Evolutionary conservation across 1,140 invertebrate species (phyloP), one percentile per base, ranked within the genome.

Genomic region (Trichonephila clavata): DNA sequence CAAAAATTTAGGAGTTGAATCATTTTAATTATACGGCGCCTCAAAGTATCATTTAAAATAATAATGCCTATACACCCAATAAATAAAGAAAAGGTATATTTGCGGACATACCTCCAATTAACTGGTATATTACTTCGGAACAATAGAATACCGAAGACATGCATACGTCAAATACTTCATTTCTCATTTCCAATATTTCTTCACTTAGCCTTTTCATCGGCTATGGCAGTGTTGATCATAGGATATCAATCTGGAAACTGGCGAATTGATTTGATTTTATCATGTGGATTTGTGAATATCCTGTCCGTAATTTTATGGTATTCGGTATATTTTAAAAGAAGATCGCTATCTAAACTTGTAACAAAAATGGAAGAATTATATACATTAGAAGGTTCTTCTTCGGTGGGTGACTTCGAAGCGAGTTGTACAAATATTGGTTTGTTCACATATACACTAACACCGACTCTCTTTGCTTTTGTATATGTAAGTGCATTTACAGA

Each of bases 251-350:
- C 27, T 84, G 71, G 71, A 27, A 60, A 21, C 1, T 84, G 81
- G 60, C 32, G 65, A 27, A 63, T 84, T 4, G 50, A 84, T 59
- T 24, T 92, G 43, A 65, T 92, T n/a, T 21, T 92, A 20, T 59
- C 90, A 18, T 92, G 80, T 60, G 20, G 13, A 18, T 39, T 57
- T 16, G 43, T 92, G 6, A 92, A 43, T 18, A 13, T 84, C n/a
- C 20, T 92, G 8, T 84, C 90, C 1, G n/a, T 92, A 57, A 14
- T 14, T 21, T 10, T 92, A 13, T 92, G 90, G 90, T 20, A 92
- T n/a, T 63, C 50, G 13, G 20, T 68, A 2, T 24, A 68, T 13
- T 8, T 14, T 32, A 84, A 84, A 20, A 84, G n/a, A 50, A 83
- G 27, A 16, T 16, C 39, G 3, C 6, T 65, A 5, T 10, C 13